Evolutionary conservation across 2,113 vertebrate species (phyloP), one percentile per base, ranked within the genome.

Genomic region (Tautogolabrus adspersus): DNA sequence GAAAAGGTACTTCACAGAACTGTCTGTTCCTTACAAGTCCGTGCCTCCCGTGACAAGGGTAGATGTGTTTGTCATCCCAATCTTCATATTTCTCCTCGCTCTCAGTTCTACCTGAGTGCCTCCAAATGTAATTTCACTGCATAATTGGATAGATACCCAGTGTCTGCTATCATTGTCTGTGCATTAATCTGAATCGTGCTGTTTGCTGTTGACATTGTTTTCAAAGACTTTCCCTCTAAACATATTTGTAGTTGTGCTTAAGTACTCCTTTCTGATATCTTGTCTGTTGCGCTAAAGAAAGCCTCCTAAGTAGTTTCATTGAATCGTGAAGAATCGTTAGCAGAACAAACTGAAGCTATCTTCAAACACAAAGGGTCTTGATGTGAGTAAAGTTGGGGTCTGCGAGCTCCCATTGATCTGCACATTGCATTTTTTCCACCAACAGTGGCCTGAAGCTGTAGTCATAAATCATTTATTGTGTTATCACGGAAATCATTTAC

Each of bases 101-200:
- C 79, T 84, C 77, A 67, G 83, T 90, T 92, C 90, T 90, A 92
- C 90, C 89, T 90, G 91, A 89, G 86, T 86, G 87, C 70, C 66
- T 81, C 82, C 77, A 85, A 93, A 93, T 93, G 89, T 91, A 90
- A 93, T 93, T 91, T 84, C 82, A 38, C 79, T 68, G 75, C 72
- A 90, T 91, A 93, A 93, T 91, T 93, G 88, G 90, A 93, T 91
- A 86, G 88, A 87, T 87, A 88, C 80, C 77, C 82, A 30, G 73
- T 70, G 87, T 81, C 84, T 91, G 83, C 91, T 75, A 85, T 87
- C 88, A 68, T 89, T 84, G 91, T 85, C 86, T 85, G 82, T 70
- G 84, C 84, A 87, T 93, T 90, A 90, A 90, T 88, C 89, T 85
- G 82, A 89, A 91, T 82, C 22, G 75, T 89, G 75, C 84, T 59